phyloP scores from a whole-genome alignment of 2,797 vertebrate genomes.

The Acanthis flammea region DNA sequence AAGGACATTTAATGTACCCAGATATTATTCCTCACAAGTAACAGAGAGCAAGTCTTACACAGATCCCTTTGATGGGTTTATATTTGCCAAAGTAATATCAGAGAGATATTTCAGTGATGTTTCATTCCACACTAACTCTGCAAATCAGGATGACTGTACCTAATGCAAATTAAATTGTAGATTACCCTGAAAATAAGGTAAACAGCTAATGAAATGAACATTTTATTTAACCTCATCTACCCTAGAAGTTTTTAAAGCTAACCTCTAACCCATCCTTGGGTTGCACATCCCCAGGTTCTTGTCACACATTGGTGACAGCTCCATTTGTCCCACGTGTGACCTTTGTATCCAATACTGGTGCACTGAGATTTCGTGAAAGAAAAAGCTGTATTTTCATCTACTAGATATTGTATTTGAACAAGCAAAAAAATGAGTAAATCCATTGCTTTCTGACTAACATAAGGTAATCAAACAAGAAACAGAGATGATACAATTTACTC shows the following conservation, averaged over 20 bases:
- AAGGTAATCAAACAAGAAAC: constrained; percentile 20
- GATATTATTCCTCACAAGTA: background rate
- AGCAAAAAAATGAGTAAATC: background rate
- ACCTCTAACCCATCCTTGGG: background rate
- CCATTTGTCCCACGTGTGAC: background rate
- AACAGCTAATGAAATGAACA: background rate
- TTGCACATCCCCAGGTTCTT: background rate
- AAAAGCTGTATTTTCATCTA: background rate
- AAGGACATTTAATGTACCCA: background rate
- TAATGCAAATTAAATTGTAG: constrained; percentile 38
- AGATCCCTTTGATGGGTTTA: background rate
- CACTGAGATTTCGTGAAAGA: background rate
- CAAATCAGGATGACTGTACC: background rate
- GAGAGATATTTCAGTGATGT: background rate
- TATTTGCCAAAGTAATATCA: background rate
- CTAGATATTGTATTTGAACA: background rate
- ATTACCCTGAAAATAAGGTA: background rate
- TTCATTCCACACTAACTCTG: background rate
- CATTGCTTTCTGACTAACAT: constrained; percentile 11
- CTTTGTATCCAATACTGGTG: background rate
- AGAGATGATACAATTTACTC: constrained; percentile 34
- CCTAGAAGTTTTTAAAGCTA: constrained; percentile 27
- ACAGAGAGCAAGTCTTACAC: background rate
- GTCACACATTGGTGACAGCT: background rate
- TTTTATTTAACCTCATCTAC: background rate